Conservation (phyloP, 2,888 invertebrate species). For the Clivina fossor region DNA sequence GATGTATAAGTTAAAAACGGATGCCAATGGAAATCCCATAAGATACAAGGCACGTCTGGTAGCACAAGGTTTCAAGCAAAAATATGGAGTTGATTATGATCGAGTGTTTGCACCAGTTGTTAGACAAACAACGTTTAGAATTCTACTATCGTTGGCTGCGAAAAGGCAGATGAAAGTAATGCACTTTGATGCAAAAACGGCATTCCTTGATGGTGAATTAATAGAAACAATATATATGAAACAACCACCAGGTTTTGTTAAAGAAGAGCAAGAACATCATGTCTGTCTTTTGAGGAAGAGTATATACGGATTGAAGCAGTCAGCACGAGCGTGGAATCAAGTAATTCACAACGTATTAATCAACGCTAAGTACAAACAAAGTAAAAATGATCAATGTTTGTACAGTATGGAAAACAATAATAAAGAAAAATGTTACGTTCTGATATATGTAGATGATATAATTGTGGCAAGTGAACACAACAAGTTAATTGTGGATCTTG, state of each 20-base stretch:
- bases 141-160: slow-evolving; percentile 34
- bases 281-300: slow-evolving; percentile 18
- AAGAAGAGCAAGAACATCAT: not conserved
- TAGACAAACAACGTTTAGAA: slow-evolving; percentile 37
- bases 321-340: slow-evolving; percentile 27
- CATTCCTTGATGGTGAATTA: slow-evolving; percentile 22
- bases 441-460: slow-evolving; percentile 36
- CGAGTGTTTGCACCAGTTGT: slow-evolving; percentile 42
- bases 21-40: slow-evolving; percentile 33
- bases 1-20: slow-evolving; percentile 38
- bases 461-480: slow-evolving; percentile 18
- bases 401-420: slow-evolving; percentile 13
- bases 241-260: slow-evolving; percentile 18
- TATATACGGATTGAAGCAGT: slow-evolving; percentile 32
- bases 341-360: slow-evolving; percentile 37
- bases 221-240: slow-evolving; percentile 20
- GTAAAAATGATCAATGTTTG: slow-evolving; percentile 36
- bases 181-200: slow-evolving; percentile 22
- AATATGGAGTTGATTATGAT: slow-evolving; percentile 39
- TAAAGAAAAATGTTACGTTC: slow-evolving; percentile 7
- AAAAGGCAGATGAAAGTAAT: slow-evolving; percentile 18
- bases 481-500: slow-evolving; percentile 3
- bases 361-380: slow-evolving; percentile 34
- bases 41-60: slow-evolving; percentile 42
- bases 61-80: slow-evolving; percentile 41